Percentiles rank a stretch among this genome's conserved stretches.
These are phyloP conservation scores for Podocnemis expansa DNA, from an alignment of 2,113 vertebrate species.

Conservation along the genomic window DNA sequence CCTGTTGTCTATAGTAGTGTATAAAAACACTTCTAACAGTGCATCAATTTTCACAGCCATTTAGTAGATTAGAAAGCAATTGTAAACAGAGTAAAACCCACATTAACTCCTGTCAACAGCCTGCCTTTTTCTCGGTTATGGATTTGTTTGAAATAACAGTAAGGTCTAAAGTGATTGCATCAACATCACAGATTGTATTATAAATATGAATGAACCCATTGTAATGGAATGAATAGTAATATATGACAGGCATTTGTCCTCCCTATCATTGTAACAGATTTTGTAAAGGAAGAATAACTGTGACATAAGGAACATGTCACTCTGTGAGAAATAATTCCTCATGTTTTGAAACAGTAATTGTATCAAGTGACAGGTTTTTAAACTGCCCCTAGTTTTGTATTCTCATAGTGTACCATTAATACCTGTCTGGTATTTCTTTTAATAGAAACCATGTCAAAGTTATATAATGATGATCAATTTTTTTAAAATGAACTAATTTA, in stretches of 20 bases:
- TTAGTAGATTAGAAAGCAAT: conserved; percentile 87
- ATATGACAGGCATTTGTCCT: conserved; percentile 50
- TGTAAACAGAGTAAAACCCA: conserved; percentile 82
- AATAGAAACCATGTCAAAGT: conserved; percentile 45
- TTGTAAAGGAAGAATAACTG: conserved; percentile 48
- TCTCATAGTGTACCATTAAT: conserved; percentile 47
- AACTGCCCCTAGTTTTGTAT: conserved; percentile 39
- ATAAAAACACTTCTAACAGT: conserved; percentile 79
- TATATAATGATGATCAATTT: conserved; percentile 13
- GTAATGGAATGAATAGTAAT: conserved; percentile 62
- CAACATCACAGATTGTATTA: conserved; percentile 76
- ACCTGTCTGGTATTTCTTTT: conserved; percentile 59
- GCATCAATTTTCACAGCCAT: conserved; percentile 85
- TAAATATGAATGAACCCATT: conserved; percentile 81
- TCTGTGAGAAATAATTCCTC: conserved; percentile 60
- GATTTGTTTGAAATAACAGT: conserved; percentile 82
- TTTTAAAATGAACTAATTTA: conserved; percentile 56
- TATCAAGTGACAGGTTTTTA: conserved; percentile 49
- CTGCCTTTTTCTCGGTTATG: conserved; percentile 80
- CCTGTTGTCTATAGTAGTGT: conserved; percentile 74
- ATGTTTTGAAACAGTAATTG: conserved; percentile 49
- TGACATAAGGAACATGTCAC: conserved; percentile 62
- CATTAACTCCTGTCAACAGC: conserved; percentile 84
- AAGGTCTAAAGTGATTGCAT: conserved; percentile 77
- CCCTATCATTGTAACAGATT: conserved; percentile 56